Conservation (phyloP, 2,797 vertebrate genomes). For the Thripadectes ignobilis region DNA sequence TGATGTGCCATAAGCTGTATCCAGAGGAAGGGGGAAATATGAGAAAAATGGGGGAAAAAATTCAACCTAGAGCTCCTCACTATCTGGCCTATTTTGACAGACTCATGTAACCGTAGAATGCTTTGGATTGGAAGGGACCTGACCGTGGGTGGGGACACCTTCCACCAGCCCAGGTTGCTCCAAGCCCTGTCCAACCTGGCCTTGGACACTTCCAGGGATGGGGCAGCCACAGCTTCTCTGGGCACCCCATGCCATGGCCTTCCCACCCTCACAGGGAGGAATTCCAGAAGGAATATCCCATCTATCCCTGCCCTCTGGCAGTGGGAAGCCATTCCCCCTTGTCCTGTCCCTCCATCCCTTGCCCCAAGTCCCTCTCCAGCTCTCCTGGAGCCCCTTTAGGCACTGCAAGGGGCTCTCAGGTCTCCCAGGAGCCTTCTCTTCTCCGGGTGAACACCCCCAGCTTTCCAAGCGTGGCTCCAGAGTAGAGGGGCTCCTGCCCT, state of each 20-base stretch:
- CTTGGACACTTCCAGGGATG: background rate
- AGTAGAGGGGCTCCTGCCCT: background rate
- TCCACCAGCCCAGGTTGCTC: background rate
- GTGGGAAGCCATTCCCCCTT: background rate
- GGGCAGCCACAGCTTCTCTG: background rate
- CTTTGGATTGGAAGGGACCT: background rate
- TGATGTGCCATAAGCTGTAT: background rate
- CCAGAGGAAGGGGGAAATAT: background rate
- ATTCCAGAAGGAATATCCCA: background rate
- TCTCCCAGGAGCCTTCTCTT: background rate
- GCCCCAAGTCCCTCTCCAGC: background rate
- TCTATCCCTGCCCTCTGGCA: background rate
- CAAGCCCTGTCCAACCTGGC: background rate
- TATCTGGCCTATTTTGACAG: background rate
- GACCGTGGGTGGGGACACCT: background rate
- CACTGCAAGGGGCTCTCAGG: rapidly evolving
- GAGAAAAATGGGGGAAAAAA: background rate
- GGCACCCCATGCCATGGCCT: background rate
- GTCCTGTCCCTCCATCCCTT: background rate
- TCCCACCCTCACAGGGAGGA: rapidly evolving
- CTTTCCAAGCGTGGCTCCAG: background rate
- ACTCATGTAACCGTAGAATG: background rate
- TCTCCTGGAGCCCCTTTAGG: background rate
- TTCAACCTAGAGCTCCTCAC: background rate
- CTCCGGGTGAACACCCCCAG: background rate